These are phyloP conservation scores for Athene noctua DNA, from an alignment of 2,113 vertebrate genomes.

Conservation along the genomic window DNA sequence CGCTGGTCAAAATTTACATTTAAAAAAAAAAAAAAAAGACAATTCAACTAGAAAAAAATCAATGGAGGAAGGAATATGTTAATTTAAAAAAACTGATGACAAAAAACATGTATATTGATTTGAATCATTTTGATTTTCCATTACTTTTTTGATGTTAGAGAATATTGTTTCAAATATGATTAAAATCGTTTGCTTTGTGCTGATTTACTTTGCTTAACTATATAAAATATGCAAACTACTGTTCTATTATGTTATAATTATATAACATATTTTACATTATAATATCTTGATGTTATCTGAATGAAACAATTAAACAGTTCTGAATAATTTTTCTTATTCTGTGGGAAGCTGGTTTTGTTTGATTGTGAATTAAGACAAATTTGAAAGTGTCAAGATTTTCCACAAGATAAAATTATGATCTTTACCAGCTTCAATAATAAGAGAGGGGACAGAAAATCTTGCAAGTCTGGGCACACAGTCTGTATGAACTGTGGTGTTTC, in stretches of 20 bases:
- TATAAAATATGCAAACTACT: not conserved
- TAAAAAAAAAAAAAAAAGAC: not conserved
- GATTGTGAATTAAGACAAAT: not conserved
- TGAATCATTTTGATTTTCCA: not conserved
- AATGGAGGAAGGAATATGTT: not conserved
- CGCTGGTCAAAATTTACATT: not conserved
- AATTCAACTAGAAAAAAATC: not conserved
- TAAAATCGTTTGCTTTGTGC: not conserved
- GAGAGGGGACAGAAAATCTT: not conserved
- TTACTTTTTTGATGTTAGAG: not conserved
- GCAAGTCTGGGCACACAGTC: not conserved
- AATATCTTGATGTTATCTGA: slow-evolving; percentile 4
- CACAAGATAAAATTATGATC: not conserved
- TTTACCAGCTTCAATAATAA: not conserved
- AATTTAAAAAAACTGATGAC: not conserved
- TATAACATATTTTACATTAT: not conserved
- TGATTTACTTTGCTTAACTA: not conserved
- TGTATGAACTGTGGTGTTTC: not conserved
- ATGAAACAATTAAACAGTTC: not conserved
- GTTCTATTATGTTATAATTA: not conserved
- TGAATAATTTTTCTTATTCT: not conserved
- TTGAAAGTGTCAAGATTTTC: not conserved
- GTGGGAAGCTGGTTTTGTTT: not conserved
- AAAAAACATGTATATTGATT: not conserved
- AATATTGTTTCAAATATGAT: not conserved